Evolutionary conservation across 2,888 invertebrate genomes (phyloP), one percentile per base, ranked within the genome.

Genomic region (Flabesymbios commensalis): DNA sequence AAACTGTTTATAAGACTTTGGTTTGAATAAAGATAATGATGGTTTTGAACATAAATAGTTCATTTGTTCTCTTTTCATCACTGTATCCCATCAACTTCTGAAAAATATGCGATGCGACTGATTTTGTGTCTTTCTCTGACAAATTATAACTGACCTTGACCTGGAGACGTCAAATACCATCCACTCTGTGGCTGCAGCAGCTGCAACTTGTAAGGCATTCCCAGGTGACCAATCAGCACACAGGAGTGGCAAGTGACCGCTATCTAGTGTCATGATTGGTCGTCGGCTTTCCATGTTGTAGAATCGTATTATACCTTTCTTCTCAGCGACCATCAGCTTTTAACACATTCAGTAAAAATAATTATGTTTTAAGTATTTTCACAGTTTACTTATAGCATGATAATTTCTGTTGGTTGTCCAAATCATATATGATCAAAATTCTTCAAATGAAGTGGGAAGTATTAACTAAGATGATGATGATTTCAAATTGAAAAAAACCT

Each of bases 241-340:
- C 75, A 87, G 86, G 17, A 91, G 78, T 1, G 90, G 88, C 52
- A 86, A 84, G 55, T 85, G 83, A 2, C 68, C 61, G 64, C 80
- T 79, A 60, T 79, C 79, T 48, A 90, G 82, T 0, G 90, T 90
- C 78, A 89, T 77, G 63, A 83, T 74, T 57, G 82, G 81, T 58
- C 77, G 87, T 70, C 88, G 88, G 43, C 87, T 88, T 70, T 86
- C 85, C 10, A 89, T 86, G 80, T 90, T 90, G 74, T 90, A 91
- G 78, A 91, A 86, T 64, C 88, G 87, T 57, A 91, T 87, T 0
- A 88, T 81, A n/a, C 91, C 90, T 71, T 87, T 87, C 78, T 90
- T 90, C 78, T 90, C 90, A 0, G 89, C 90, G 1, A 91, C 89
- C 67, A 91, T 80, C 26, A 91, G 83, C 82, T 83, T 61, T 24